Evolutionary conservation across 92 coral and sea anemone species (phyloP), one percentile per base, ranked within the genome.

Genomic region (Palythoa grandiflora): DNA sequence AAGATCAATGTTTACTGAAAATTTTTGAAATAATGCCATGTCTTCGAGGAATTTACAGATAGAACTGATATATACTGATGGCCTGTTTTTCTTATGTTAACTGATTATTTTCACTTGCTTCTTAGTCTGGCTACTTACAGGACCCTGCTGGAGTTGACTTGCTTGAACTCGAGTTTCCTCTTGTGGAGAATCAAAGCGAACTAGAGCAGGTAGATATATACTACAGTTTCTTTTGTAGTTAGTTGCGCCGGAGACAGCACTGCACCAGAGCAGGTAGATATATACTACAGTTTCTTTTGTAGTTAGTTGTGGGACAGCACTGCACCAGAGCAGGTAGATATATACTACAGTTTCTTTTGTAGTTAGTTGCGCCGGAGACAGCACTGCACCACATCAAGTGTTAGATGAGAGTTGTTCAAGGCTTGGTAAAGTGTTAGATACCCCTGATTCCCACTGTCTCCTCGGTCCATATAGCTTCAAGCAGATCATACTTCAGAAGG

Each of bases 61-160:
- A 17, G 19, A 71, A 13, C 60, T 59, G 47, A 57, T 17, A 17
- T 5, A 1, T 9, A 3, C 28, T 65, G 35, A n/a, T 5, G 3
- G 61, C 55, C 0, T 6, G 55, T 6, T 51, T 51, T 28, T 28
- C 28, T 28, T 28, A 28, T 28, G 28, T 28, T 28, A 28, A 28
- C 28, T 28, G 15, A 9, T 54, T 72, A 28, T 74, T 36, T 51
- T 28, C 14, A 12, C 12, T 81, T 52, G 13, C 10, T 68, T 78
- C 50, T 11, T 75, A 94, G 98, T 91, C 84, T 81, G 99, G 97
- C 35, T 97, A 97, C 89, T 90, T 95, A 17, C 91, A 87, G 17
- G 97, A 97, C 48, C 98, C 97, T 0, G 97, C 98, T 40, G 99
- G 97, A 17, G 97, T 95, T 10, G 96, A 95, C 86, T 76, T 97